Evolutionary conservation across 2,888 invertebrate species (phyloP).

Genomic region (Antheraea yamamai): DNA sequence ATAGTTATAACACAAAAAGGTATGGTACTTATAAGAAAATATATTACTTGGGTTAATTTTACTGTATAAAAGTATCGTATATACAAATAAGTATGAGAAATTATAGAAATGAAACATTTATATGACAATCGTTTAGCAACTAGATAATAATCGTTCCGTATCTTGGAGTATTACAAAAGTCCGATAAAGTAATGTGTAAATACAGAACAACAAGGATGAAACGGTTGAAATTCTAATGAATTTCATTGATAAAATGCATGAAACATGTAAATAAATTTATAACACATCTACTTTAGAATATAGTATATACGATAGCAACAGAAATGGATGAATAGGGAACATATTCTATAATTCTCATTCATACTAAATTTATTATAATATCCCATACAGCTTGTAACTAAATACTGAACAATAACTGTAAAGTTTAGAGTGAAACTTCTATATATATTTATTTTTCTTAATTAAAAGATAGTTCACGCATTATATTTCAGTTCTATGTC

Average conservation of each 20-base stretch:
- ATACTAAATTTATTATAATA: not conserved
- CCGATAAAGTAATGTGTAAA: slow-evolving; percentile 4
- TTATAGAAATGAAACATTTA: slow-evolving; percentile 3
- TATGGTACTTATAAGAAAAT: too few relatives aligned
- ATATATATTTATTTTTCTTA: not conserved
- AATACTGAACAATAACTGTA: not conserved
- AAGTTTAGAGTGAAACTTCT: not conserved
- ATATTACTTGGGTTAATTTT: too few relatives aligned
- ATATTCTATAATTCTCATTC: not conserved
- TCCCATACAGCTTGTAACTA: not conserved
- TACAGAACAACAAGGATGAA: not conserved
- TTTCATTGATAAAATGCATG: not conserved
- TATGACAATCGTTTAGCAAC: slow-evolving; percentile 5
- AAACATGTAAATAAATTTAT: not conserved
- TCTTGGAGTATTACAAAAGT: slow-evolving; percentile 1
- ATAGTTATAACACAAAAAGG: too few relatives aligned
- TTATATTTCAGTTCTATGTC: too few relatives aligned
- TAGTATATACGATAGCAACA: not conserved
- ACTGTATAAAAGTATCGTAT: not conserved
- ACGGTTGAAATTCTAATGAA: not conserved
- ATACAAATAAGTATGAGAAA: not conserved
- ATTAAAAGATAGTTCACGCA: too few relatives aligned
- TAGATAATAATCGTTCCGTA: slow-evolving; percentile 10
- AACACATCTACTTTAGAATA: not conserved
- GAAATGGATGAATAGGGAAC: not conserved